Conservation (phyloP, 2,113 vertebrate genomes). For the Perognathus longimembris region DNA sequence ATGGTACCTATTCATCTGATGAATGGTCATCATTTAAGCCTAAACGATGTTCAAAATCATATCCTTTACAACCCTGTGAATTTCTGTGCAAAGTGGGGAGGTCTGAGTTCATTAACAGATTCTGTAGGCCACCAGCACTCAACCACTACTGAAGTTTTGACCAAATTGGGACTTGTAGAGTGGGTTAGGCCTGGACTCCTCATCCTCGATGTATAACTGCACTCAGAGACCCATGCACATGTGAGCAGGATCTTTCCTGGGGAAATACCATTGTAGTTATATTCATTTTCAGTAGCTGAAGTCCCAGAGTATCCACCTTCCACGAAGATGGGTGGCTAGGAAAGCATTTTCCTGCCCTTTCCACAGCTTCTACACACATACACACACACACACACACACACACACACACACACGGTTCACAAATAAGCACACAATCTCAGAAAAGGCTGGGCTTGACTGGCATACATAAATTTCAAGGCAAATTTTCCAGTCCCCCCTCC, state of each 20-base stretch:
- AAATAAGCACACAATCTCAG: neutral
- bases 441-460: neutral
- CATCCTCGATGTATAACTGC: neutral
- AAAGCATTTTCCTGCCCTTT: constrained; percentile 19
- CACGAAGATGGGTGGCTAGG: neutral
- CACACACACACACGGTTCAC: neutral
- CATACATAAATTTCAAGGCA: constrained; percentile 15
- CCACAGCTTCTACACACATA: neutral
- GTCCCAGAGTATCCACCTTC: neutral
- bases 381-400: neutral
- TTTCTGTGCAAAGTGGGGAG: constrained; percentile 8
- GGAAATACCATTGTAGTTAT: neutral
- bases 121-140: neutral
- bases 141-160: constrained; percentile 25
- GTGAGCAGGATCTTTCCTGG: neutral
- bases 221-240: neutral
- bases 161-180: neutral
- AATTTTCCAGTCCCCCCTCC: neutral
- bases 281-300: constrained; percentile 7
- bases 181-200: neutral
- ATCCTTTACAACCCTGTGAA: neutral
- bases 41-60: neutral
- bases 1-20: constrained; percentile 8
- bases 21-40: neutral
- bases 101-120: constrained; percentile 1